Base-by-base conservation (phyloP, 2,797 vertebrate species). In the Gymnoscopelus microlampas region DNA sequence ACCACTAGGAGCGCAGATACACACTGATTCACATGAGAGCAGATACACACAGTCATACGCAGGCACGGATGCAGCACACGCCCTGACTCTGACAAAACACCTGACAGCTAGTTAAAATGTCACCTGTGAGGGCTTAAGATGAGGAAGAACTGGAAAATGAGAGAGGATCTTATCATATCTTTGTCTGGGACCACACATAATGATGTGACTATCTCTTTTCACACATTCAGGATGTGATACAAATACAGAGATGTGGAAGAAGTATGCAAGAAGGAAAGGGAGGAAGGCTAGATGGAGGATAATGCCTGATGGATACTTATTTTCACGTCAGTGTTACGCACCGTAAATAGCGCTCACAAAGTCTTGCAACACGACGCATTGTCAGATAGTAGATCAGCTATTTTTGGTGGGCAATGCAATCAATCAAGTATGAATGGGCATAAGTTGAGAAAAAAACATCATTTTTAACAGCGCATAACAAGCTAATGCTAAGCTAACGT, bases 91-190 rank as follows among this genome's bases (percentile, higher is more conserved):
- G 50, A 50, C 32, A 65, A 68, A 73, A 58, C 53, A 74, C 60
- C 68, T 77, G 64, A 67, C 3, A 14, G n/a, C 58, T 44, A 60
- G 55, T 68, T 66, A 76, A 64, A 74, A 85, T 76, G 76, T 83
- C 78, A 75, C 63, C 59, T 78, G 58, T 47, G 54, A 71, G 32
- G 61, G 62, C 62, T 60, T 53, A 64, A 68, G 44, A 67, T 47
- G 14, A 51, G 70, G 32, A 35, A 5, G 4, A 35, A 84, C 61
- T 64, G 70, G 29, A 47, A 61, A 66, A 50, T 5, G 48, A 47
- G 64, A 63, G 49, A 68, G 32, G 57, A 78, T 67, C 58, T 74
- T 55, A 55, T 71, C 57, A 74, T 53, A 55, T 71, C 69, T 76
- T 77, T 29, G 61, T 58, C 48, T 39, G 60, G 19, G 57, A 62